These are phyloP conservation scores for Anguilla japonica DNA, from an alignment of 2,113 vertebrate species.

Conservation along the genomic window DNA sequence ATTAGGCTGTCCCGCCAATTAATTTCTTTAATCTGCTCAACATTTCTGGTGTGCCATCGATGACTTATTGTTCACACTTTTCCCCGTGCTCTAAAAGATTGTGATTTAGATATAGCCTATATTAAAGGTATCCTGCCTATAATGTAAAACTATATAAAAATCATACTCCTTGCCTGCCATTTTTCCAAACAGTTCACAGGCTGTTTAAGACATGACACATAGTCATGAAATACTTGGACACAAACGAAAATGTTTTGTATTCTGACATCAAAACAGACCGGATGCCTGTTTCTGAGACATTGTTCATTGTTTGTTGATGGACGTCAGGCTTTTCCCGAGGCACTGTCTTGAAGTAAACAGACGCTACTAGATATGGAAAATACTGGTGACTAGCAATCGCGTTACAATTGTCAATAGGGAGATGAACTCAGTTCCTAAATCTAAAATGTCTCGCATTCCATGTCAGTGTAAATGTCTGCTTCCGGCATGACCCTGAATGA, in stretches of 20 bases:
- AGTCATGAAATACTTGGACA: too few species aligned
- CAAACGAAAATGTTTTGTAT: background rate
- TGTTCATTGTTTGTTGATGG: background rate
- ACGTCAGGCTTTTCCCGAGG: background rate
- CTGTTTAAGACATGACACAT: too few species aligned
- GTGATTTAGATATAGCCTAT: background rate
- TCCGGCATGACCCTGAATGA: constrained; percentile 54
- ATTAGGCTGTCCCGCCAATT: too few species aligned
- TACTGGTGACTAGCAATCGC: background rate
- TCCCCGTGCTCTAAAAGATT: background rate
- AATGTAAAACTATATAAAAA: too few species aligned
- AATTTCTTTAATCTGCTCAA: background rate
- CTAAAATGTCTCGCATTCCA: constrained; percentile 3
- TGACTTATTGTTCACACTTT: background rate
- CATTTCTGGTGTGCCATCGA: background rate
- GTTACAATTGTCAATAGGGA: background rate
- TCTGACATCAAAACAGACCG: background rate
- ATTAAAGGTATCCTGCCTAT: too few species aligned
- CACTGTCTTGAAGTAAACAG: background rate
- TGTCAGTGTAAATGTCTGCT: background rate
- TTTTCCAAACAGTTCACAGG: too few species aligned
- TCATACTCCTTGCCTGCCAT: too few species aligned
- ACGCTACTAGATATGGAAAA: background rate
- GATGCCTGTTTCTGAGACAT: background rate
- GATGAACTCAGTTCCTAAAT: background rate